Conservation (phyloP, 2,888 invertebrate species). For the Mythimna pallens region DNA sequence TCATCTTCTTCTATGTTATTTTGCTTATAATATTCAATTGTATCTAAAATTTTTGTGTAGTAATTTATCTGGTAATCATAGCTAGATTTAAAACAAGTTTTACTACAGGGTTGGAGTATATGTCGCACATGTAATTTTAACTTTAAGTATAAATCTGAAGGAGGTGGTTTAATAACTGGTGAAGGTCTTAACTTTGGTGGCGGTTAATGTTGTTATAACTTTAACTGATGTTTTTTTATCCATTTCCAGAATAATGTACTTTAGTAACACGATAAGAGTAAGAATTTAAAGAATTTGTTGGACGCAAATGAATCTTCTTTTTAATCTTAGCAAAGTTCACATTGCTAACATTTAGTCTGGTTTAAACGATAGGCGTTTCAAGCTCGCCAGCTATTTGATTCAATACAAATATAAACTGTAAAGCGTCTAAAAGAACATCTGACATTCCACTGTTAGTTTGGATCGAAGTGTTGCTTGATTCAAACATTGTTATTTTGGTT, state of each 20-base stretch:
- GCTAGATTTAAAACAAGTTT: background rate
- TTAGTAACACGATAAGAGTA: background rate
- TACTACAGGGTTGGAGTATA: background rate
- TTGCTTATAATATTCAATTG: background rate
- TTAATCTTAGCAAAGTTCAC: constrained; percentile 16
- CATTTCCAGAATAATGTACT: background rate
- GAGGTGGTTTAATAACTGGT: constrained; percentile 42
- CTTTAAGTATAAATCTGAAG: constrained; percentile 5
- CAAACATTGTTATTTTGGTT: constrained; percentile 42
- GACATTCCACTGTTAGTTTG: constrained; percentile 50
- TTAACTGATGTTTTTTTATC: background rate
- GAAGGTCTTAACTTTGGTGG: constrained; percentile 59
- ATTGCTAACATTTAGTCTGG: constrained; percentile 29
- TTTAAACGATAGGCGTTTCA: constrained; percentile 38
- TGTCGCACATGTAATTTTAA: constrained; percentile 25
- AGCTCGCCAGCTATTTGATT: constrained; percentile 55
- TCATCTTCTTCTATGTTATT: constrained; percentile 1
- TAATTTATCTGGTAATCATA: background rate
- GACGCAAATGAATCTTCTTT: constrained; percentile 1
- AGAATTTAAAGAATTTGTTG: constrained; percentile 3
- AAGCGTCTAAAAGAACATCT: constrained; percentile 44
- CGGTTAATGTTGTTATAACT: constrained; percentile 52
- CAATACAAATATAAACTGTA: constrained; percentile 58
- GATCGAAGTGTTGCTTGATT: constrained; percentile 43
- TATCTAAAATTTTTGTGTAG: background rate